Evolutionary conservation across 1,140 invertebrate species (phyloP), one percentile per base, ranked within the genome.

Genomic region (Thalassaphorura encarpata): DNA sequence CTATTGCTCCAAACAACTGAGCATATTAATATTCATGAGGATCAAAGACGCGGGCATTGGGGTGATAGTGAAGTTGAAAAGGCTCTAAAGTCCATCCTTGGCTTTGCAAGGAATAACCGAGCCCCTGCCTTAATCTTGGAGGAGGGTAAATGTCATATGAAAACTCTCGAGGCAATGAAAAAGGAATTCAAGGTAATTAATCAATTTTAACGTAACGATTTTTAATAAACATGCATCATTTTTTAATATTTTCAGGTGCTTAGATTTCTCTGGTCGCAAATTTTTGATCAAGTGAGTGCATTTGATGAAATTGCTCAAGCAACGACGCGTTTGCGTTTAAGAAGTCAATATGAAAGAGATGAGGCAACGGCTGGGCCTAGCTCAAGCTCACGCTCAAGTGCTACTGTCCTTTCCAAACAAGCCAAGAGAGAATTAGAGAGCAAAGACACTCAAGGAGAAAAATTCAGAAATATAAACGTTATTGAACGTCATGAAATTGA

Each of bases 221-320:
- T 36, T 11, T n/a, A 36, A 36, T n/a, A 23, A 47, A 19, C 52
- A 23, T 36, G 2, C 16, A 5, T 21, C 51, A 8, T 51, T 39
- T 40, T 16, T 39, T 36, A 51, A 18, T 54, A 18, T 66, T 48
- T 57, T 62, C 21, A 74, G 71, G 60, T 64, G 19, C 66, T 82
- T 33, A 67, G 82, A 27, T 70, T 73, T 21, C 62, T 80, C n/a
- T 84, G 81, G 81, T 73, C 76, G 40, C 70, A 73, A 48, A 64
- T 80, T 2, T 73, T 71, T 65, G 78, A 81, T 61, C 72, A 77
- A 65, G 74, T 83, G 3, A 76, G 76, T 28, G 77, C 79, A 8
- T 72, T 79, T 41, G 85, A 88, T 72, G 85, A 89, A 71, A 66
- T 88, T 26, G 76, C 78, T 59, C 86, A 87, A 79, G 83, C 83